Percentiles rank a stretch among this genome's conserved stretches.
These are phyloP conservation scores for Lytechinus pictus DNA, from an alignment of 35 echinoderm and acorn worm genomes.

Conservation along the genomic window DNA sequence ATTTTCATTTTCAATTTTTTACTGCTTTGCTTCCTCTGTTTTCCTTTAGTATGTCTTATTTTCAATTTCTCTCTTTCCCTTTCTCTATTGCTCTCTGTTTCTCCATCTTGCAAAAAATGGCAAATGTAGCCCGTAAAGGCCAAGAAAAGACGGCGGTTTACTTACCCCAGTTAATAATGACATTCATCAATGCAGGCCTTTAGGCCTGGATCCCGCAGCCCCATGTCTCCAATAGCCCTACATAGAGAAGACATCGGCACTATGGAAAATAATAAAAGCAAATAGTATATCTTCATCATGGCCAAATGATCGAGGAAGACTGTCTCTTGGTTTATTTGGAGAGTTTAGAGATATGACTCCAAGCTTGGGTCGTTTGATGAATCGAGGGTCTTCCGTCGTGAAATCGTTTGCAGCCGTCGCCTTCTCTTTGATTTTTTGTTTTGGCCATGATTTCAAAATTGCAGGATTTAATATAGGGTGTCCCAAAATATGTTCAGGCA, in stretches of 20 bases:
- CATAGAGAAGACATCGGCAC: neutral
- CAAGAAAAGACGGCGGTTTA: neutral
- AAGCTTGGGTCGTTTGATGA: neutral
- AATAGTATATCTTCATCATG: neutral
- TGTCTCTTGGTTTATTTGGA: neutral
- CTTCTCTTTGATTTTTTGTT: neutral
- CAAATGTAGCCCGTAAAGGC: neutral
- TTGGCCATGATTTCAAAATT: neutral
- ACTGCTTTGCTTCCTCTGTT: too few relatives aligned
- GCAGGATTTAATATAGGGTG: neutral
- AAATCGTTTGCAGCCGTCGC: neutral
- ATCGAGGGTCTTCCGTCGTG: neutral
- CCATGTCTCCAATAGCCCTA: neutral
- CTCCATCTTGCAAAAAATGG: neutral
- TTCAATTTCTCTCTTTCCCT: neutral
- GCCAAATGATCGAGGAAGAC: neutral
- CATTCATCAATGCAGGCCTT: neutral
- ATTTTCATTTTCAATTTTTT: too few relatives aligned
- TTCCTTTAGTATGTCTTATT: too few relatives aligned
- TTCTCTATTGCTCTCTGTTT: neutral
- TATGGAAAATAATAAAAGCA: neutral
- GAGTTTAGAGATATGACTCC: constrained; percentile 17
- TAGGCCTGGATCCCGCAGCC: neutral
- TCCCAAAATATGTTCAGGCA: neutral
- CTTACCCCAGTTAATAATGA: neutral